A percentile compares a stretch with the other conserved stretches of the same genome.
These are phyloP conservation scores for Heliconius melpomene DNA, from an alignment of 1,140 invertebrate genomes.

Conservation along the genomic window DNA sequence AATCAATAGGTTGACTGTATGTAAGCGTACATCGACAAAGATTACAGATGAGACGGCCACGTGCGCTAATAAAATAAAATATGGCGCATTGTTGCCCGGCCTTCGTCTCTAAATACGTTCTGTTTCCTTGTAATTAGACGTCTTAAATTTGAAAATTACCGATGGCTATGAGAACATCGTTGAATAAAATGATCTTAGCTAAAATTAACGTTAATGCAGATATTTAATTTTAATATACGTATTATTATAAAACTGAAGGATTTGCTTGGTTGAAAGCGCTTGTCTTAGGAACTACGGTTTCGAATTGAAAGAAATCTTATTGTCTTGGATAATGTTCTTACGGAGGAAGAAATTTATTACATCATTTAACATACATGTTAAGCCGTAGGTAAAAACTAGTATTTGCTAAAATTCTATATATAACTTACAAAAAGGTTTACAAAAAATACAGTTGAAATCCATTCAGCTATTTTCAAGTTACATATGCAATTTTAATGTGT, in stretches of 20 bases:
- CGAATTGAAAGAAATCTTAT: too few species aligned
- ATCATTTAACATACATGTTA: too few species aligned
- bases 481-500: too few species aligned
- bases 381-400: too few species aligned
- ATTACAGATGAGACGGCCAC: slow-evolving; percentile 34
- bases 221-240: not conserved
- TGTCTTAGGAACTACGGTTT: too few species aligned
- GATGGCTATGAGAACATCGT: not conserved
- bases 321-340: too few species aligned
- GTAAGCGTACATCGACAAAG: slow-evolving; percentile 9
- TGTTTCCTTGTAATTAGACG: slow-evolving; percentile 33
- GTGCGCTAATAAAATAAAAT: slow-evolving; percentile 44
- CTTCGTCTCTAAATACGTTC: slow-evolving; percentile 36
- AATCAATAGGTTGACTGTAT: slow-evolving; percentile 13
- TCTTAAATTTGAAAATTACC: slow-evolving; percentile 5
- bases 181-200: not conserved
- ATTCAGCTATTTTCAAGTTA: too few species aligned
- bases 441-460: too few species aligned
- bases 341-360: too few species aligned
- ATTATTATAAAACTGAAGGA: not conserved
- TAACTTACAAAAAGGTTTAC: too few species aligned
- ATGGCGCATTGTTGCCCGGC: slow-evolving; percentile 44
- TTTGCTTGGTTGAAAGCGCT: not conserved
- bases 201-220: not conserved
- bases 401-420: too few species aligned